Conservation (phyloP, 2,113 vertebrate genomes). For the Catharus bicknelli region DNA sequence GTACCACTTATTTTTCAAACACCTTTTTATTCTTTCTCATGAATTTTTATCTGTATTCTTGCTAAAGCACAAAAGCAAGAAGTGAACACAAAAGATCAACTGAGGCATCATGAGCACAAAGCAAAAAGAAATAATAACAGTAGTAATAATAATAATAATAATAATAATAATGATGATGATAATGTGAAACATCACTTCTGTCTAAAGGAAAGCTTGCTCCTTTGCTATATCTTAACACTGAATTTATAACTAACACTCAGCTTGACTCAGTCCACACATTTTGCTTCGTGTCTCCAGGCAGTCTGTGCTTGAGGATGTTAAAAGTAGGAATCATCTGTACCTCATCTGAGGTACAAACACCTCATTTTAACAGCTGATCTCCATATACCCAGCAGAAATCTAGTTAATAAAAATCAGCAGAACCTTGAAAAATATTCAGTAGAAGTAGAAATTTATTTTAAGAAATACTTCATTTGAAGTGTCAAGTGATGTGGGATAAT, state of each 20-base stretch:
- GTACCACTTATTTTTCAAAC: not conserved
- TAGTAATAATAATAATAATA: not conserved
- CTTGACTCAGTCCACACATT: not conserved
- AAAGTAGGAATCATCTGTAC: not conserved
- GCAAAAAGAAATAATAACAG: not conserved
- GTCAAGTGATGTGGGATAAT: not conserved
- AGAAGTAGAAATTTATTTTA: conserved; percentile 9
- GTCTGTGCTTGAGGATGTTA: not conserved
- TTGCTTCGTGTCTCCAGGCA: not conserved
- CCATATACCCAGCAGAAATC: not conserved
- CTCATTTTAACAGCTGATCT: not conserved
- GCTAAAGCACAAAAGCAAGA: not conserved
- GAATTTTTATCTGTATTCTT: not conserved
- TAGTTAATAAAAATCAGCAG: not conserved
- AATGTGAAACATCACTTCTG: not conserved
- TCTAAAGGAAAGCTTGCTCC: not conserved
- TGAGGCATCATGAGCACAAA: not conserved
- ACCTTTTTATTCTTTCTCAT: not conserved
- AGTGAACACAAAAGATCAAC: not conserved
- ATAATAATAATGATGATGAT: no score
- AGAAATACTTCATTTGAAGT: conserved; percentile 14
- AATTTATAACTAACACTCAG: not conserved
- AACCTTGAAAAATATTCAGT: not conserved
- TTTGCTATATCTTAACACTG: not conserved
- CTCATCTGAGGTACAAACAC: not conserved